Base-by-base conservation (phyloP, 2,113 vertebrate species). In the Lontra canadensis region DNA sequence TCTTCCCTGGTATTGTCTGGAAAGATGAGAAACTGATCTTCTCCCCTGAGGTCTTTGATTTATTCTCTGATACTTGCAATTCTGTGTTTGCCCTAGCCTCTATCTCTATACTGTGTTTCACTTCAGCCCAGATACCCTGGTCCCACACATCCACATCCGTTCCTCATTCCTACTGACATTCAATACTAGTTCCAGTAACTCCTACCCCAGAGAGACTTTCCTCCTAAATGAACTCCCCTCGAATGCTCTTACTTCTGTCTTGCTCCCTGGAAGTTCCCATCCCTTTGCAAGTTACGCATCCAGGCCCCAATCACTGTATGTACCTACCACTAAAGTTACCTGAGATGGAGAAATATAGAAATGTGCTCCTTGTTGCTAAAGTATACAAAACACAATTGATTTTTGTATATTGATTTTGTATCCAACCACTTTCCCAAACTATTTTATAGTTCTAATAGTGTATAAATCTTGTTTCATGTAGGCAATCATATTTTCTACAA, bases 321-420 rank as follows among this genome's bases (percentile, higher is more conserved):
- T 14, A 65, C 55, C 8, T 5, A 69, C 25, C 25, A 57, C 3
- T 63, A 1, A 95, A 65, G 21, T 47, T 80, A n/a, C 6, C 3
- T 9, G 0, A 83, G 21, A 21, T 85, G 17, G 34, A 83, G 78
- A 90, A 20, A 63, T 39, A 92, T 0, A 76, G 55, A 84, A 79
- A 65, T 25, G 4, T 67, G 14, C 42, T 95, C 59, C 67, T 69
- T 36, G n/a, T 89, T 90, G 69, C 26, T 63, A 4, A 96, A 71
- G 65, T 80, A 81, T 20, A 80, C 6, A 69, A 84, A 84, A 93
- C 31, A 85, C 15, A 61, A 76, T 59, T 88, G 73, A 95, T 67
- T 92, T 95, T 74, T 83, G 15, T 90, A 36, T 80, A 74, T 90
- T 93, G 18, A 92, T 90, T 95, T 87, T 63, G n/a, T 76, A 84